phyloP scores from a whole-genome alignment of 35 echinoderm and acorn worm species.

The Patiria miniata region DNA sequence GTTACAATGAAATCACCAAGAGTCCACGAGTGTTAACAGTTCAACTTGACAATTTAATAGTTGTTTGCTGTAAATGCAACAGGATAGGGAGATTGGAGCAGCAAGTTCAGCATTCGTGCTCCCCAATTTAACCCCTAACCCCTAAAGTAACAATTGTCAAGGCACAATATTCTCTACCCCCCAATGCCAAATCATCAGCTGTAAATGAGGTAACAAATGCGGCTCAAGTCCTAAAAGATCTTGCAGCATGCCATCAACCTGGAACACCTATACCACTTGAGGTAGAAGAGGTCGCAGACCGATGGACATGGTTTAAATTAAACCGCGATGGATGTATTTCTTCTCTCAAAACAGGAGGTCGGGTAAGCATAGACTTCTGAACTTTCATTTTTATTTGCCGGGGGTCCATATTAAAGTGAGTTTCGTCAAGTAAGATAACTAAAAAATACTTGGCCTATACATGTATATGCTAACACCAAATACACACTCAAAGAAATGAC shows the following conservation, averaged over 20 bases:
- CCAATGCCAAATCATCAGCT: neutral
- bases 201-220: neutral
- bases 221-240: neutral
- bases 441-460: too few species aligned
- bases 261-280: neutral
- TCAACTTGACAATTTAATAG: neutral
- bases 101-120: too few species aligned
- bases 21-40: neutral
- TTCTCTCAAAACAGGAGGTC: neutral
- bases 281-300: neutral
- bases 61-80: neutral
- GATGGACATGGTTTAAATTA: neutral
- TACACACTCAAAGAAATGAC: too few species aligned
- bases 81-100: neutral
- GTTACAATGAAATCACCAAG: neutral
- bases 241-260: neutral
- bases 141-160: too few species aligned
- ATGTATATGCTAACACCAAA: too few species aligned
- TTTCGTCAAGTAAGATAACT: too few species aligned
- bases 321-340: neutral
- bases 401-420: too few species aligned
- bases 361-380: neutral
- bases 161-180: neutral
- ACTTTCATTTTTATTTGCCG: too few species aligned
- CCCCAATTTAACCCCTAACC: too few species aligned